Conservation (phyloP, 2,888 invertebrate genomes). For the Lasioglossum villosulum region DNA sequence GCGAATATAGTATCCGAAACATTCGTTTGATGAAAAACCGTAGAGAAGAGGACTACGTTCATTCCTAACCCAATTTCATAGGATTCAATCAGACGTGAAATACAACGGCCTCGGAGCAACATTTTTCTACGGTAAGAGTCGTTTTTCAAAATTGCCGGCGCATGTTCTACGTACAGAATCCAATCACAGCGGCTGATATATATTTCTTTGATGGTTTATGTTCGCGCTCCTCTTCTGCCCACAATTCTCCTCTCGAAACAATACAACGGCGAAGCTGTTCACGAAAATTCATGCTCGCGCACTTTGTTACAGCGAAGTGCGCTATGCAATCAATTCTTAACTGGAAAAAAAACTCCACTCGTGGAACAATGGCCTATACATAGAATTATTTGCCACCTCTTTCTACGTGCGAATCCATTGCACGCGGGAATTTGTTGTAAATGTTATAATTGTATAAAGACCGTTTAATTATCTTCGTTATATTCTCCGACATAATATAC, state of each 20-base stretch:
- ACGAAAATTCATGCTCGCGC: not conserved
- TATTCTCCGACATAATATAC: not conserved
- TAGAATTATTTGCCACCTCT: not conserved
- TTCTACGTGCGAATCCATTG: not conserved
- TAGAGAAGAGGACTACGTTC: not conserved
- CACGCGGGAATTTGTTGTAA: not conserved
- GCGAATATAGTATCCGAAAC: not conserved
- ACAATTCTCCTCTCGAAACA: conserved; percentile 3
- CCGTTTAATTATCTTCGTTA: not conserved
- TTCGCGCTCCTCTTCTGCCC: not conserved
- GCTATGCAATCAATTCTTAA: conserved; percentile 28
- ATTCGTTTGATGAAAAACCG: not conserved
- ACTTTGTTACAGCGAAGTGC: not conserved
- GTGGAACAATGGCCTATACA: not conserved
- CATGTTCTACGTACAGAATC: conserved; percentile 21
- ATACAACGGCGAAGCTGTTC: not conserved
- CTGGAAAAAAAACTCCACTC: not conserved
- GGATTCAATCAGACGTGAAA: conserved; percentile 14
- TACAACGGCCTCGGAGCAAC: not conserved
- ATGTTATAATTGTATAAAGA: not conserved
- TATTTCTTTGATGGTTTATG: conserved; percentile 27
- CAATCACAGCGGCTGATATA: conserved; percentile 21
- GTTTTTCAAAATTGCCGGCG: conserved; percentile 29
- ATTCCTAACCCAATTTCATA: conserved; percentile 10
- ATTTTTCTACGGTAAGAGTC: conserved; percentile 6